phyloP scores from a whole-genome alignment of 2,113 vertebrate genomes.

The Gallinago paraguaiae region DNA sequence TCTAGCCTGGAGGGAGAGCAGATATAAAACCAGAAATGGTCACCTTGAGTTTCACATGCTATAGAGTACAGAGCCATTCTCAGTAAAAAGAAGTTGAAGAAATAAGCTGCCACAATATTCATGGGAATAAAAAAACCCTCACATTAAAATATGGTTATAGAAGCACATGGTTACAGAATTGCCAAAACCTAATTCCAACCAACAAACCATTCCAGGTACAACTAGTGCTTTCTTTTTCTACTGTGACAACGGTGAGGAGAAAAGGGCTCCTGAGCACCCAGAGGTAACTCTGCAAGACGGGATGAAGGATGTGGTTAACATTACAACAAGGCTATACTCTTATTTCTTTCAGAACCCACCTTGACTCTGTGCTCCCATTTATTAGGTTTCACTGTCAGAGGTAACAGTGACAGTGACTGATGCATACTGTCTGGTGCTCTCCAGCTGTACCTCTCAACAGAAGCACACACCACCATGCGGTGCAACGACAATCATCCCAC shows the following conservation, averaged over 20 bases:
- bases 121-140: neutral
- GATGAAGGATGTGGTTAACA: accelerated
- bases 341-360: neutral
- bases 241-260: neutral
- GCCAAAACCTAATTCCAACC: neutral
- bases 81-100: neutral
- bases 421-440: neutral
- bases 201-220: neutral
- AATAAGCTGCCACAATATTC: neutral
- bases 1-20: neutral
- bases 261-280: neutral
- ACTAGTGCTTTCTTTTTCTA: neutral
- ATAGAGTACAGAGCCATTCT: neutral
- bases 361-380: neutral
- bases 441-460: neutral
- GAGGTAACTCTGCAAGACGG: neutral
- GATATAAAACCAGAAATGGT: neutral
- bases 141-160: neutral
- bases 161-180: neutral
- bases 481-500: neutral
- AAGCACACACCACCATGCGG: neutral
- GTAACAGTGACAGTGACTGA: neutral
- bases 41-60: neutral
- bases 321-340: neutral
- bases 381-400: neutral